phyloP scores from a whole-genome alignment of 2,888 invertebrate species.

The Gymnosoma rotundatum region DNA sequence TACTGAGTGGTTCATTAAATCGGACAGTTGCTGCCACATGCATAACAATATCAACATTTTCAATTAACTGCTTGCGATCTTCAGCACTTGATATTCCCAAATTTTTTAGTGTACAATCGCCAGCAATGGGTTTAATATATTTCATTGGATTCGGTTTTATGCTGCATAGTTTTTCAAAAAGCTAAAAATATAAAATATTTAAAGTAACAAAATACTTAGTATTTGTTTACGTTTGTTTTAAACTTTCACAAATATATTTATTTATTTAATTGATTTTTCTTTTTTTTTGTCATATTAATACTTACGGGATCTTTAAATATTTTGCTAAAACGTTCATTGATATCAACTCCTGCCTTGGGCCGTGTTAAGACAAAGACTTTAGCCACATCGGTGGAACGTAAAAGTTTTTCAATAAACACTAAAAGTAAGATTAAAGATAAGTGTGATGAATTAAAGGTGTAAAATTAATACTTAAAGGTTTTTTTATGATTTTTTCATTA shows the following conservation, averaged over 20 bases:
- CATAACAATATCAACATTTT: slow-evolving; percentile 85
- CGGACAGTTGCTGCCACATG: slow-evolving; percentile 95
- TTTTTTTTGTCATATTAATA: slow-evolving; percentile 7
- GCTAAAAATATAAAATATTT: slow-evolving; percentile 48
- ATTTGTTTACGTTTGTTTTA: background rate
- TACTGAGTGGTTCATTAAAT: slow-evolving; percentile 88
- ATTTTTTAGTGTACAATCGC: slow-evolving; percentile 80
- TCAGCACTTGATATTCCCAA: slow-evolving; percentile 79
- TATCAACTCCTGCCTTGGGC: slow-evolving; percentile 85
- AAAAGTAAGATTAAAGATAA: slow-evolving; percentile 34
- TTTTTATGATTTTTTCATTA: too few species aligned
- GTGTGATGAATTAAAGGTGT: background rate
- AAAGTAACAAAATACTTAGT: background rate
- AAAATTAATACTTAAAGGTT: background rate
- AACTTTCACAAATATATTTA: background rate
- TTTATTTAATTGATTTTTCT: background rate
- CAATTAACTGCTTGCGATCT: slow-evolving; percentile 77
- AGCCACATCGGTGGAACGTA: slow-evolving; percentile 84
- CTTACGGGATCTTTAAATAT: slow-evolving; percentile 87
- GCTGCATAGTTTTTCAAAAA: slow-evolving; percentile 68
- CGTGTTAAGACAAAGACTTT: slow-evolving; percentile 84
- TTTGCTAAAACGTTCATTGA: slow-evolving; percentile 86
- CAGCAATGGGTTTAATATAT: slow-evolving; percentile 79
- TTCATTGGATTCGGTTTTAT: slow-evolving; percentile 61
- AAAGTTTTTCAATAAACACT: slow-evolving; percentile 85